phyloP scores from a whole-genome alignment of 2,888 invertebrate genomes.

The Hydriomena furcata region DNA sequence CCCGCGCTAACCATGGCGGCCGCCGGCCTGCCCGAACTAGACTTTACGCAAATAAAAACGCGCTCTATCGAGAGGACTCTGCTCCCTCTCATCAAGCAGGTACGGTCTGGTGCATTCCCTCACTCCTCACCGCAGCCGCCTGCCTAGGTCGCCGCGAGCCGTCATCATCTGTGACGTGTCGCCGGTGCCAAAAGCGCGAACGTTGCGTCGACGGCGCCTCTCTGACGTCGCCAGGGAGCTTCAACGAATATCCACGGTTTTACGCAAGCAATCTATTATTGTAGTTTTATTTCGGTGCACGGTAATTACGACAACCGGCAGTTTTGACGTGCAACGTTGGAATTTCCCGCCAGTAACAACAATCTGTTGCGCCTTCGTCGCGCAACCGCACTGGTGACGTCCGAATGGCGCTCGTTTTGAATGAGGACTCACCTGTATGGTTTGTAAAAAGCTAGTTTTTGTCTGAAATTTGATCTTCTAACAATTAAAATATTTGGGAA shows the following conservation, averaged over 20 bases:
- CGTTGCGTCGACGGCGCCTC: conserved; percentile 51
- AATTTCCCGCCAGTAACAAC: conserved; percentile 74
- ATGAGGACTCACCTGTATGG: conserved; percentile 27
- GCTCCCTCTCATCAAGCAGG: conserved; percentile 97
- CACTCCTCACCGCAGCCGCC: conserved; percentile 30
- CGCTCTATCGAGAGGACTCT: conserved; percentile 97
- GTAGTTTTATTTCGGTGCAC: conserved; percentile 68
- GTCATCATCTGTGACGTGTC: conserved; percentile 45
- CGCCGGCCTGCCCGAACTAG: conserved; percentile 83
- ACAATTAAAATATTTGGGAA: background rate
- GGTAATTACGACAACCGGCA: conserved; percentile 57
- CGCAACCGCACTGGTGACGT: conserved; percentile 59
- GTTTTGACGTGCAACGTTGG: conserved; percentile 58
- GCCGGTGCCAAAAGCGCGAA: conserved; percentile 34
- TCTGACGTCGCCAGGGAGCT: conserved; percentile 64
- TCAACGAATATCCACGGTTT: conserved; percentile 59
- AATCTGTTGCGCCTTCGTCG: conserved; percentile 73
- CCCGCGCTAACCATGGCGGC: conserved; percentile 84
- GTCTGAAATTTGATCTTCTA: background rate
- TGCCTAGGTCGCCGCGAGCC: conserved; percentile 19
- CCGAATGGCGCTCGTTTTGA: conserved; percentile 52
- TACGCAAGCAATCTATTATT: conserved; percentile 67
- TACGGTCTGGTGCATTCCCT: conserved; percentile 73
- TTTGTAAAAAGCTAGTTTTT: conserved; percentile 1
- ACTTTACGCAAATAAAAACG: conserved; percentile 92